These are phyloP conservation scores for Drosophila willistoni DNA, from an alignment of 1,140 invertebrate genomes.

Conservation along the genomic window DNA sequence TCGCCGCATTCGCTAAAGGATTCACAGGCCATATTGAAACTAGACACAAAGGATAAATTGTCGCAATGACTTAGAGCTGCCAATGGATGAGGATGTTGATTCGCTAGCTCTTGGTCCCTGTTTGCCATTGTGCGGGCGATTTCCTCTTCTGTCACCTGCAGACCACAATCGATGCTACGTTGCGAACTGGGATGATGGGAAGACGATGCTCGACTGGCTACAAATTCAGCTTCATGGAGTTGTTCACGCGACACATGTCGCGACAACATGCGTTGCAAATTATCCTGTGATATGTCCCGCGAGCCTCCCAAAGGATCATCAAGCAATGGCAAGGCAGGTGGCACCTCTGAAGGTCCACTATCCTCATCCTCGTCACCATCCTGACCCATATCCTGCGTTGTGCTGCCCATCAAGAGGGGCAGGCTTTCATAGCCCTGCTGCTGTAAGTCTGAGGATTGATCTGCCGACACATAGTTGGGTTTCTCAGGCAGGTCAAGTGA, in stretches of 20 bases:
- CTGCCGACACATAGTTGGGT: slow-evolving; percentile 39
- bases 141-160: slow-evolving; percentile 96
- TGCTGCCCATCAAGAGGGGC: slow-evolving; percentile 26
- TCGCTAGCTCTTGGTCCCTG: slow-evolving; percentile 87
- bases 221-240: slow-evolving; percentile 77
- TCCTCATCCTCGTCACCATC: slow-evolving; percentile 88
- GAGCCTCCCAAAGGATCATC: slow-evolving; percentile 90
- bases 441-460: slow-evolving; percentile 34
- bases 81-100: slow-evolving; percentile 89
- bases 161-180: slow-evolving; percentile 83
- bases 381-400: slow-evolving; percentile 72
- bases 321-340: slow-evolving; percentile 89
- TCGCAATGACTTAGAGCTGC: slow-evolving; percentile 95
- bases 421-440: slow-evolving; percentile 39
- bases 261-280: slow-evolving; percentile 87
- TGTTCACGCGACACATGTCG: slow-evolving; percentile 84
- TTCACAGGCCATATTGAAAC: slow-evolving; percentile 91
- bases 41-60: slow-evolving; percentile 91
- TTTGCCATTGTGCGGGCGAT: slow-evolving; percentile 92
- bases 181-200: slow-evolving; percentile 83
- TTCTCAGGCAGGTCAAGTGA: slow-evolving; percentile 73
- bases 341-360: slow-evolving; percentile 88
- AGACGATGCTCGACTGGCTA: slow-evolving; percentile 65
- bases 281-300: slow-evolving; percentile 91
- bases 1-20: slow-evolving; percentile 83